Percentiles rank a stretch among this genome's conserved stretches.
phyloP scores from a whole-genome alignment of 2,113 vertebrate genomes.

The Nanorana parkeri region DNA sequence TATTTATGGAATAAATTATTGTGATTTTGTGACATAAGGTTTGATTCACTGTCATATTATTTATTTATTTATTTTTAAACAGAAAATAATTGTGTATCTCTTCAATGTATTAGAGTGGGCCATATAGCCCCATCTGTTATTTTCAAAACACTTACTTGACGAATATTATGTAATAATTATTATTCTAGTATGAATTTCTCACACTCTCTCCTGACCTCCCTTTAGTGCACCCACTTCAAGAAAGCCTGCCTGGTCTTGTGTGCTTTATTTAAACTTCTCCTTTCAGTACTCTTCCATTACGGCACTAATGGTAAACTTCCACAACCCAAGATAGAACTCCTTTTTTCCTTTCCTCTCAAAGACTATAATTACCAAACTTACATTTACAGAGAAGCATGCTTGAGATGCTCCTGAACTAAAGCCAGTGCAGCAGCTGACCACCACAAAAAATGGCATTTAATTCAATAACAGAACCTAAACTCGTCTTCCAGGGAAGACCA shows the following conservation, averaged over 20 bases:
- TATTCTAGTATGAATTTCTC: background rate
- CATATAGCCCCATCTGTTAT: too few species aligned
- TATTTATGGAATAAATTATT: too few species aligned
- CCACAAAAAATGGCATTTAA: background rate
- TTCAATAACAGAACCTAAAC: background rate
- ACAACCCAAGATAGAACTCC: background rate
- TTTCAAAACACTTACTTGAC: too few species aligned
- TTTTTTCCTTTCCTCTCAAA: background rate
- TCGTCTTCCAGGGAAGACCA: too few species aligned
- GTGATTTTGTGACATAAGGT: too few species aligned
- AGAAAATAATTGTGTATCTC: background rate
- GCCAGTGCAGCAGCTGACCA: background rate
- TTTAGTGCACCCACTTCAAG: background rate
- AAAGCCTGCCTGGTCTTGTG: background rate
- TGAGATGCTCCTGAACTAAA: background rate
- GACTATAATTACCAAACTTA: background rate
- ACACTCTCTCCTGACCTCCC: background rate
- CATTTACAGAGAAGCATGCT: background rate
- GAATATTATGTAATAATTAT: background rate
- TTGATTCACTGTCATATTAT: too few species aligned
- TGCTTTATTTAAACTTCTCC: background rate
- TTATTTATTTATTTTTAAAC: too few species aligned
- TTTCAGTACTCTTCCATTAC: background rate
- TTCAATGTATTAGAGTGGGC: background rate
- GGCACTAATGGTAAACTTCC: background rate